Conservation (phyloP, 2,113 vertebrate genomes). For the Entomyzon cyanotis region DNA sequence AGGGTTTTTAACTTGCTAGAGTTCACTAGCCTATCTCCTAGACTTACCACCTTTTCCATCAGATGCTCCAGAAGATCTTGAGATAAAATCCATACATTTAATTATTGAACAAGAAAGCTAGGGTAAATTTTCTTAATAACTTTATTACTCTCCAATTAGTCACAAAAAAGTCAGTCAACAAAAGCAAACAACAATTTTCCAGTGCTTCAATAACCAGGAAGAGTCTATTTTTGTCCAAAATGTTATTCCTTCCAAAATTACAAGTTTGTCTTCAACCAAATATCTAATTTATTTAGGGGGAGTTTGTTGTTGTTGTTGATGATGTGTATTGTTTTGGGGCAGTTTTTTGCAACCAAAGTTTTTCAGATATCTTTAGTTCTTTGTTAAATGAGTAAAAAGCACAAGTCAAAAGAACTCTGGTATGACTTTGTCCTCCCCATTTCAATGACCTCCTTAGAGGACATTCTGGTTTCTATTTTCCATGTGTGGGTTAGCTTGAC, state of each 20-base stretch:
- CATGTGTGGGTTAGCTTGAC: neutral
- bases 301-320: neutral
- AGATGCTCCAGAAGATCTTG: neutral
- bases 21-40: neutral
- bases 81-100: neutral
- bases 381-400: neutral
- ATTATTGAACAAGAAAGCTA: neutral
- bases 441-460: neutral
- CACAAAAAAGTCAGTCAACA: neutral
- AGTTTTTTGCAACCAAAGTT: rapidly evolving
- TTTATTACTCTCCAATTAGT: neutral
- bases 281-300: neutral
- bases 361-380: neutral
- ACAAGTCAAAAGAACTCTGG: neutral
- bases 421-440: neutral
- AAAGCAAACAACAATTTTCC: neutral
- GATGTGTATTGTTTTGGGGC: neutral
- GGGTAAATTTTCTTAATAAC: neutral
- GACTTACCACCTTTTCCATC: neutral
- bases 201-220: neutral
- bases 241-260: neutral
- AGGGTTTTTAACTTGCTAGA: neutral
- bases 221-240: neutral
- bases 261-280: neutral
- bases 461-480: slow-evolving; percentile 8